Evolutionary conservation across 2,113 vertebrate genomes (phyloP), one percentile per base, ranked within the genome.

Genomic region (Lophura nycthemera): DNA sequence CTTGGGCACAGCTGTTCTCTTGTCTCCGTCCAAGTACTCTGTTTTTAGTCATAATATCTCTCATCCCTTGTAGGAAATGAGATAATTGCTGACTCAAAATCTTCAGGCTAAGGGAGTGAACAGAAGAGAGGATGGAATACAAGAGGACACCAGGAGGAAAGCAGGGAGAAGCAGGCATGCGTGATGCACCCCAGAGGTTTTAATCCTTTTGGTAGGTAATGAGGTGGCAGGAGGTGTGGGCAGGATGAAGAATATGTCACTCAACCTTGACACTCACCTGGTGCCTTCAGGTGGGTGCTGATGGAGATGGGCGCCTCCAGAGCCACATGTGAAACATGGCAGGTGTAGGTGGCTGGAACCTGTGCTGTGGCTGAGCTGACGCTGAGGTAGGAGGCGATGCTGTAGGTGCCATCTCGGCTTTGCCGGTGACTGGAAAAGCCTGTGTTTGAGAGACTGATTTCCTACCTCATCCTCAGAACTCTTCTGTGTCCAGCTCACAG

Each of bases 351-450:
- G 34, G 97, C 98, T 10, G 98, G 98, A 17, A 95, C 85, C 30
- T 80, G 38, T 0, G 71, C 81, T 5, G 73, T 89, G 59, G 97
- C 71, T 4, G 93, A 93, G n/a, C 69, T 80, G 17, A 98, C 91
- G 3, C 16, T 89, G 29, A 99, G 89, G 50, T 97, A 97, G 67
- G 98, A 98, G 6, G 98, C 97, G 88, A 98, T 91, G 42, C 98
- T 98, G 65, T 93, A 98, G 12, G 98, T 98, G 63, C 98, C 98
- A 2, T 98, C 97, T 7, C 34, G 48, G 42, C 97, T 98, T 88
- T 98, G 98, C 17, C 95, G 96, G 89, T 98, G 98, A 78, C 98
- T 98, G 90, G 98, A 98, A 72, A 98, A 97, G 60, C 88, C 96
- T 25, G 85, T 11, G 0, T 69, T 82, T 50, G 97, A 95, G 52